A percentile compares a stretch with the other conserved stretches of the same genome.
These are phyloP conservation scores for Acronicta leporina DNA, from an alignment of 2,888 invertebrate genomes.

Conservation along the genomic window DNA sequence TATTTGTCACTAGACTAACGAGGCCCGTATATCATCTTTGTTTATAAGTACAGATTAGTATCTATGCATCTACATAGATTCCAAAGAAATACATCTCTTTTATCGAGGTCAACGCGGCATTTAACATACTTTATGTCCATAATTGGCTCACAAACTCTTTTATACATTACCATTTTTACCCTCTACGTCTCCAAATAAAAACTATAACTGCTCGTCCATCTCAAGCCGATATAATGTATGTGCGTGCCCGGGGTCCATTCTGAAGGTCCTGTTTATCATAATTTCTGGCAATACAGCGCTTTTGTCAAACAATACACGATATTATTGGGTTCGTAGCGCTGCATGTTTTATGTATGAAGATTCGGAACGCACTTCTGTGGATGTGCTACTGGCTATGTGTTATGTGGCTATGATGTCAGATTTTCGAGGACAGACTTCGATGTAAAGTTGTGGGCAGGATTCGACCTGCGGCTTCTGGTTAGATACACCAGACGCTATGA, in stretches of 20 bases:
- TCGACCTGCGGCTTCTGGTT: too few species aligned
- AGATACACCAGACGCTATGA: too few species aligned
- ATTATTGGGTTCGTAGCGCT: conserved; percentile 74
- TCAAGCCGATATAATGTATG: conserved; percentile 38
- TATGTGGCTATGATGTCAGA: conserved; percentile 27
- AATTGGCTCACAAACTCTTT: background rate
- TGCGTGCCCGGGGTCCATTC: conserved; percentile 33
- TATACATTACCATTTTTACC: conserved; percentile 7
- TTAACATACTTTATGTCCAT: too few species aligned
- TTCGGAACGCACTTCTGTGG: conserved; percentile 65
- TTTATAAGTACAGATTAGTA: too few species aligned
- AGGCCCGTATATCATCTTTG: too few species aligned
- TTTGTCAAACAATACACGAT: conserved; percentile 80
- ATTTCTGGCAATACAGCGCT: conserved; percentile 71
- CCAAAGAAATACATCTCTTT: too few species aligned
- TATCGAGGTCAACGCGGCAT: too few species aligned
- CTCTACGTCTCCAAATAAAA: conserved; percentile 8
- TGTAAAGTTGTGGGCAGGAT: too few species aligned
- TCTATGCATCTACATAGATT: too few species aligned
- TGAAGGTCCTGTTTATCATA: conserved; percentile 74
- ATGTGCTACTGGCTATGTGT: conserved; percentile 40
- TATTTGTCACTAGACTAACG: too few species aligned
- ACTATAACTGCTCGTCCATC: conserved; percentile 10
- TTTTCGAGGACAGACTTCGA: conserved; percentile 18
- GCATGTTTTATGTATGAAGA: conserved; percentile 83